Percentiles rank a stretch among this genome's conserved stretches.
phyloP scores from a whole-genome alignment of 1,140 invertebrate species.

The Pantala flavescens region DNA sequence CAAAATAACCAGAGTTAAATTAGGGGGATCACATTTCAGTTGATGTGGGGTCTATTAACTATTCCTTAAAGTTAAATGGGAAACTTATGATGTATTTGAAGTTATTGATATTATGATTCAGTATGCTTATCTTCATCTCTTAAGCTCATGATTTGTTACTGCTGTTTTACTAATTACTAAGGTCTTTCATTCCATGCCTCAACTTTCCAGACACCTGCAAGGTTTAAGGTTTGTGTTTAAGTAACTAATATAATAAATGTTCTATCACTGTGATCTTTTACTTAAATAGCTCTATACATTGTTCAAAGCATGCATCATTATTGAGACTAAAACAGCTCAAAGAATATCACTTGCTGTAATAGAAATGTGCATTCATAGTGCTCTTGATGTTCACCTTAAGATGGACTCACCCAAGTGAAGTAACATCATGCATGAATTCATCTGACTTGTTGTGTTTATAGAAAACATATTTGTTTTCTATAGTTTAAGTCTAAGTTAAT shows the following conservation, averaged over 20 bases:
- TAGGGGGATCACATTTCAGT: too few relatives aligned
- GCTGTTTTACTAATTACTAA: slow-evolving; percentile 13
- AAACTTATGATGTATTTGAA: background rate
- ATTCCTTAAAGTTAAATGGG: too few relatives aligned
- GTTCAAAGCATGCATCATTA: background rate
- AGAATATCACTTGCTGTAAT: too few relatives aligned
- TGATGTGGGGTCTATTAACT: too few relatives aligned
- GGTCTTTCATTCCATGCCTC: slow-evolving; percentile 22
- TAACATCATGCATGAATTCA: too few relatives aligned
- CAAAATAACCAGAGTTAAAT: too few relatives aligned
- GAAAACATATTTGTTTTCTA: too few relatives aligned
- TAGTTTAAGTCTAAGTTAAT: too few relatives aligned
- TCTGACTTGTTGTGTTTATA: too few relatives aligned
- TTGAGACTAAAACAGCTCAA: background rate
- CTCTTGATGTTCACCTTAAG: too few relatives aligned
- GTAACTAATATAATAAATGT: background rate
- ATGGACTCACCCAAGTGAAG: too few relatives aligned
- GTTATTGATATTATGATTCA: background rate
- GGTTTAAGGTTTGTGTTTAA: slow-evolving; percentile 23
- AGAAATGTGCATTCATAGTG: too few relatives aligned
- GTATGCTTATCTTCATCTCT: background rate
- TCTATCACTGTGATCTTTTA: slow-evolving; percentile 11
- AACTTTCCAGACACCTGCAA: slow-evolving; percentile 21
- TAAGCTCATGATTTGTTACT: background rate
- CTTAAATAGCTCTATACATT: background rate